A percentile compares a stretch with the other conserved stretches of the same genome.
These are phyloP conservation scores for Drosophila infuscata DNA, from an alignment of 2,888 invertebrate genomes.

Conservation along the genomic window DNA sequence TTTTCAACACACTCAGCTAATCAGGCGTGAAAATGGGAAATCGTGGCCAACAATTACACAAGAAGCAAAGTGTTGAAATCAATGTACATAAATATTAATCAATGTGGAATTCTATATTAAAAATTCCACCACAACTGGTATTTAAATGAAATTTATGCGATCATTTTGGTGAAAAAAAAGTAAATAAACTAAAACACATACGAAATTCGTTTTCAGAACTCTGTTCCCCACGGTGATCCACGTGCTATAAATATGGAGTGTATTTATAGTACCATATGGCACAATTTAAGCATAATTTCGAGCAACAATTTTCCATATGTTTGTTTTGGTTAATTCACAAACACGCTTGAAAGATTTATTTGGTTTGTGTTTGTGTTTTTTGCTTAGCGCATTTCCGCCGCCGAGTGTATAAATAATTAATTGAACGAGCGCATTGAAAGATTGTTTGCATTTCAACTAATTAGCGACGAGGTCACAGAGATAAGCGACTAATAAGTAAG, in stretches of 20 bases:
- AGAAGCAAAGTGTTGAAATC: constrained; percentile 57
- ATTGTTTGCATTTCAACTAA: constrained; percentile 40
- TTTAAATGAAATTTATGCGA: constrained; percentile 20
- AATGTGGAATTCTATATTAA: constrained; percentile 3
- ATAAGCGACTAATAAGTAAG: constrained; percentile 15
- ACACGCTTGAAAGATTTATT: constrained; percentile 60
- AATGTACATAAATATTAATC: constrained; percentile 49
- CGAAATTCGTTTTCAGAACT: constrained; percentile 5
- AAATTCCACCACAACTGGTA: constrained; percentile 6
- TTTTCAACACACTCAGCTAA: constrained; percentile 72
- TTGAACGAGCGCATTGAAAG: constrained; percentile 27
- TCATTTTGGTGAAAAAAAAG: neutral
- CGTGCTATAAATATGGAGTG: constrained; percentile 39
- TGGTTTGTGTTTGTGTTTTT: constrained; percentile 7
- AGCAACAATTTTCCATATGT: constrained; percentile 10
- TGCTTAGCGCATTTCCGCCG: constrained; percentile 35
- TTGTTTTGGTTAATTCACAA: constrained; percentile 40
- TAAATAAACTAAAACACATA: neutral
- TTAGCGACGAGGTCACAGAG: constrained; percentile 42
- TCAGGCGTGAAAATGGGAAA: constrained; percentile 68
- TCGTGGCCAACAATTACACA: constrained; percentile 48
- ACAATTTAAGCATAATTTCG: constrained; percentile 20
- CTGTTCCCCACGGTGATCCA: neutral
- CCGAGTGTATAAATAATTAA: constrained; percentile 40
- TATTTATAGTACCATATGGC: constrained; percentile 58